A percentile compares a stretch with the other conserved stretches of the same genome.
phyloP scores from a whole-genome alignment of 1,140 invertebrate genomes.

The Drosophila pandora region DNA sequence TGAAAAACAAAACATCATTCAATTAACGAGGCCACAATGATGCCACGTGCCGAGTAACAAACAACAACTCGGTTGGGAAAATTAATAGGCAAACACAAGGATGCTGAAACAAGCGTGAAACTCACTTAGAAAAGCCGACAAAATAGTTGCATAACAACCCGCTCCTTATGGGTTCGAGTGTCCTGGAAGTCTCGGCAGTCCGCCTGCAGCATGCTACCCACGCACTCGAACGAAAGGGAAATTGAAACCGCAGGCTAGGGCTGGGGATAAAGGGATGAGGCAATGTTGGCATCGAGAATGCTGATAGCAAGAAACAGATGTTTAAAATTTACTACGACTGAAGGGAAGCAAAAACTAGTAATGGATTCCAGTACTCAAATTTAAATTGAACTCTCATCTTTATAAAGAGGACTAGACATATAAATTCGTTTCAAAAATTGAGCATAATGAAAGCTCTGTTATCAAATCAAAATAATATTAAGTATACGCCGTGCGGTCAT shows the following conservation, averaged over 20 bases:
- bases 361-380: neutral
- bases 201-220: constrained; percentile 8
- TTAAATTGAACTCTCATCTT: too few relatives aligned
- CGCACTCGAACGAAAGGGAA: constrained; percentile 30
- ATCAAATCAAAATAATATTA: neutral
- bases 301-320: constrained; percentile 19
- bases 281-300: neutral
- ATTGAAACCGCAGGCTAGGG: constrained; percentile 9
- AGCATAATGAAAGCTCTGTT: too few relatives aligned
- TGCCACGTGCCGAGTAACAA: constrained; percentile 40
- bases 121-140: constrained; percentile 60
- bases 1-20: constrained; percentile 36
- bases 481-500: neutral
- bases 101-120: constrained; percentile 51
- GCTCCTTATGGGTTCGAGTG: constrained; percentile 29
- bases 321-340: constrained; percentile 18
- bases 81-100: constrained; percentile 43
- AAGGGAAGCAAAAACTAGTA: neutral
- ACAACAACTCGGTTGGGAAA: constrained; percentile 16
- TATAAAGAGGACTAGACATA: too few relatives aligned
- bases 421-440: too few relatives aligned
- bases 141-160: constrained; percentile 52
- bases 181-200: constrained; percentile 27
- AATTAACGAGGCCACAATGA: constrained; percentile 35
- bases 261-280: neutral